Base-by-base conservation (phyloP, 2,113 vertebrate genomes). In the Sinosuthora webbiana region DNA sequence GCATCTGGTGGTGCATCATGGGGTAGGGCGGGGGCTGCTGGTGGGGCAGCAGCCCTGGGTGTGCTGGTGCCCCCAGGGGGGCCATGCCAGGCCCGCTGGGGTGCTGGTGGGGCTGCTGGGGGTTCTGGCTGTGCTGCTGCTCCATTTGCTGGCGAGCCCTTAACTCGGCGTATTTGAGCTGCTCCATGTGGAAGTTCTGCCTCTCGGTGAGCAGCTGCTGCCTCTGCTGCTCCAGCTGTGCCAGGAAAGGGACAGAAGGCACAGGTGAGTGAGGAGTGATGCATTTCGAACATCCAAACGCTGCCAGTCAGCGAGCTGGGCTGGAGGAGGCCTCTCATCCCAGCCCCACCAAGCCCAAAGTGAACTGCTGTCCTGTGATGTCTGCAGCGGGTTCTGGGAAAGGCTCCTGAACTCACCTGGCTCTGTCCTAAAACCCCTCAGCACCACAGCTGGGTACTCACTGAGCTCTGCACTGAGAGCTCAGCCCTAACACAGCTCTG, bases 131-230 rank as follows among this genome's bases (percentile, higher is more conserved):
- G 85, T 99, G 98, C 96, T 84, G 99, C 94, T 99, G 99, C 94
- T 99, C 99, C 98, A 99, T 99, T 97, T 99, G 99, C 97, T 99
- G 99, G 7, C 99, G 97, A 15, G 99, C 99, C 90, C 99, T 98
- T 49, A 99, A 93, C 88, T 99, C 99, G 0, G 99, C 99, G 0
- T 99, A 99, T n/a, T 99, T 99, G 35, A 99, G 98, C 98, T 99
- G 99, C 94, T 99, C 99, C 99, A 99, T 99, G 98, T 99, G 99
- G 96, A 99, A 99, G 13, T 99, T 99, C 97, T 99, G 99, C 7
- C 99, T 98, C 82, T 99, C 99, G 0, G 99, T 99, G 86, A 99
- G 98, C 90, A 99, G 94, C 98, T 99, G 99, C 88, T 99, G 99
- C 70, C 99, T 98, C 98, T 99, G 99, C 55, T 99, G 99, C 97